These are phyloP conservation scores for Caranx ignobilis DNA, from an alignment of 2,113 vertebrate genomes.

Conservation along the genomic window DNA sequence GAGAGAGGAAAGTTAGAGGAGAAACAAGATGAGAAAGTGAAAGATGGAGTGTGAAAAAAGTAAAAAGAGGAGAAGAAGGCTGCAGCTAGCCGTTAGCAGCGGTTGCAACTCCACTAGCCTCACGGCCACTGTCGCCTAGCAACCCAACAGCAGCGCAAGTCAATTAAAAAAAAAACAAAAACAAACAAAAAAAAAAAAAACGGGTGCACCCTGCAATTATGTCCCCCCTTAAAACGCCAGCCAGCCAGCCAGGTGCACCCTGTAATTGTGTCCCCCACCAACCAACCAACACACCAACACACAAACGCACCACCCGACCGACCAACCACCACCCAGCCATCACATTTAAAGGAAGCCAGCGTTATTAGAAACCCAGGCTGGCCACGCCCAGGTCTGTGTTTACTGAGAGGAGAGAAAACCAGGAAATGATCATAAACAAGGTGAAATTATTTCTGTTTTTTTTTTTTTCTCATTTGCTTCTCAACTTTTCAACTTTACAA, in stretches of 20 bases:
- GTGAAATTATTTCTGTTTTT: background rate
- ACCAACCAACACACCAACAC: constrained; percentile 59
- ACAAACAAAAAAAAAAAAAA: constrained; percentile 9
- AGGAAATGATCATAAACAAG: background rate
- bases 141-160: constrained; percentile 71
- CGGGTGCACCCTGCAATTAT: constrained; percentile 80
- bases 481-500: background rate
- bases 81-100: constrained; percentile 73
- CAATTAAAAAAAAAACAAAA: constrained; percentile 51
- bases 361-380: constrained; percentile 78
- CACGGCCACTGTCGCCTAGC: constrained; percentile 57
- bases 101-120: constrained; percentile 52
- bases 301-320: too few species aligned
- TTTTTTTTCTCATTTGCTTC: constrained; percentile 4
- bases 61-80: constrained; percentile 22
- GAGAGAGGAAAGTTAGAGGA: constrained; percentile 13
- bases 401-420: background rate
- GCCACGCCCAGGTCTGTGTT: constrained; percentile 79
- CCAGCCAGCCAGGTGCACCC: constrained; percentile 80
- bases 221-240: constrained; percentile 59
- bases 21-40: constrained; percentile 3
- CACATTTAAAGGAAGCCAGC: constrained; percentile 72
- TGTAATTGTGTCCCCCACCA: constrained; percentile 80
- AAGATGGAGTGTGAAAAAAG: background rate
- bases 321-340: constrained; percentile 67